A percentile compares a stretch with the other conserved stretches of the same genome.
Conservation (phyloP, 2,797 vertebrate species). For the Pseudochirops cupreus region DNA sequence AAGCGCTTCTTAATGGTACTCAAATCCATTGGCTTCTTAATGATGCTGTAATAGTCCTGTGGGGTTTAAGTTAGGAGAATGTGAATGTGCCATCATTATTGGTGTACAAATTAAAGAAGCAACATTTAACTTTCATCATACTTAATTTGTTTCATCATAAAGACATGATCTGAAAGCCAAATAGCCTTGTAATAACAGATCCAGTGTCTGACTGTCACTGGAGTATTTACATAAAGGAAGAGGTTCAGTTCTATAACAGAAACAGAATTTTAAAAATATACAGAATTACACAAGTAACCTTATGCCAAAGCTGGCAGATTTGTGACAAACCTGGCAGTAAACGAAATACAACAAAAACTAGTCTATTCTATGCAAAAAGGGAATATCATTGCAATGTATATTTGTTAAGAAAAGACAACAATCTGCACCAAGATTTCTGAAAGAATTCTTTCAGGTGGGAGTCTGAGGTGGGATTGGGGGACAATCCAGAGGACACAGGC, state of each 20-base stretch:
- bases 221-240: slow-evolving; percentile 19
- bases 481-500: background rate
- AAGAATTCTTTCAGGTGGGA: background rate
- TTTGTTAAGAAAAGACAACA: background rate
- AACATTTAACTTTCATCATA: background rate
- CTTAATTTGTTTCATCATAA: slow-evolving; percentile 23
- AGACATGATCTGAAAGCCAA: slow-evolving; percentile 29
- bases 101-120: slow-evolving; percentile 42
- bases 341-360: background rate
- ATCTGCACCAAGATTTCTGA: background rate
- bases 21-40: slow-evolving; percentile 96
- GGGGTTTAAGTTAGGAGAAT: slow-evolving; percentile 57
- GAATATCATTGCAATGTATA: background rate
- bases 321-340: background rate
- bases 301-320: background rate
- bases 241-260: background rate
- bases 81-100: slow-evolving; percentile 32
- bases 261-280: background rate
- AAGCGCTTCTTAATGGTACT: slow-evolving; percentile 94
- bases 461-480: background rate
- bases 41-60: slow-evolving; percentile 96
- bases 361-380: background rate
- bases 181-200: slow-evolving; percentile 9
- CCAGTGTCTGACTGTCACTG: background rate
- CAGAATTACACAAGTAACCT: background rate